phyloP scores from a whole-genome alignment of 1,140 invertebrate genomes.

The Calosoma granatense region DNA sequence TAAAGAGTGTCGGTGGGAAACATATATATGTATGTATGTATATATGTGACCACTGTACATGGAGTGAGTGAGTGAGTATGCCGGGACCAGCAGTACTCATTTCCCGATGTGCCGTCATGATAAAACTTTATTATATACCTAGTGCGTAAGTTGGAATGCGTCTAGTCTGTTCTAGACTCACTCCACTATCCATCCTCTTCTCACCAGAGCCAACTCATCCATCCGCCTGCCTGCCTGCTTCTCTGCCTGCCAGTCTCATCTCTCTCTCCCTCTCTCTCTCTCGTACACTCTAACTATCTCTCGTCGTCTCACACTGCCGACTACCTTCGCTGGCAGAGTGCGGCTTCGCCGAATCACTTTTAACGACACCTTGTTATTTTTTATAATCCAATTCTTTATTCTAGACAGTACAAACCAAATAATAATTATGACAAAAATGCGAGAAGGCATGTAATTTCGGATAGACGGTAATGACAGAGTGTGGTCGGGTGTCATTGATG shows the following conservation, averaged over 20 bases:
- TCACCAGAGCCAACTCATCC: not conserved
- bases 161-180: not conserved
- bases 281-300: no score
- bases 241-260: no score
- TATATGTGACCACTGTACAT: no score
- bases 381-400: conserved; percentile 21
- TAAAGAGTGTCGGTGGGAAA: no score
- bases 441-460: conserved; percentile 21
- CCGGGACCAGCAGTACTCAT: no score
- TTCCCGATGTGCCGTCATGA: not conserved
- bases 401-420: conserved; percentile 23
- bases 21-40: no score
- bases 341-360: conserved; percentile 4
- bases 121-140: not conserved
- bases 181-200: not conserved
- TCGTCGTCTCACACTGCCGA: no score
- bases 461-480: conserved; percentile 23
- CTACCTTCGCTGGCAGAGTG: no score
- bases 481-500: conserved; percentile 19
- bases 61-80: no score
- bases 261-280: no score
- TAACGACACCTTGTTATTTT: conserved; percentile 26
- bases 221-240: not conserved
- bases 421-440: conserved; percentile 27
- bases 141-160: not conserved